Evolutionary conservation across 1,140 invertebrate genomes (phyloP).

Genomic region (Diorhabda elongata): DNA sequence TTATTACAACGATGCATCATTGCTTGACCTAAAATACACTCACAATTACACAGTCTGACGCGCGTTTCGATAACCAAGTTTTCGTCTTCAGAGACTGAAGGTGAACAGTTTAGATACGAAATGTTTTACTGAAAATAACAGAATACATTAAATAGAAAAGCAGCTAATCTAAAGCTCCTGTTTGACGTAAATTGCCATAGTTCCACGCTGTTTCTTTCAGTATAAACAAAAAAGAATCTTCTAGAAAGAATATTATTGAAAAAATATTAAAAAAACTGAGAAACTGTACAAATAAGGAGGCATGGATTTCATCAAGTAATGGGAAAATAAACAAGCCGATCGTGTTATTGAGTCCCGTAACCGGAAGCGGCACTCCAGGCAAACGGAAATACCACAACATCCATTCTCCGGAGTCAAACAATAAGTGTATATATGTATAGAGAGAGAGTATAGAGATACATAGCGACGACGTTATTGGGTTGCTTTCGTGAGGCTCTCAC

Average conservation of each 20-base stretch:
- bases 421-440: neutral
- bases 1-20: no score
- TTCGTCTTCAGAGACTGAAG: no score
- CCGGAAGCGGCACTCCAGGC: conserved; percentile 30
- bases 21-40: no score
- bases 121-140: no score
- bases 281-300: conserved; percentile 19
- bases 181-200: no score
- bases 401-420: conserved; percentile 22
- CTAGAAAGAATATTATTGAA: neutral
- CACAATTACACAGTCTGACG: no score
- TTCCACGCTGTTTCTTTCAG: no score
- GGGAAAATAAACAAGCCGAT: conserved; percentile 37
- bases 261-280: neutral
- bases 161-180: no score
- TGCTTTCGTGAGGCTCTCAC: neutral
- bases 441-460: neutral
- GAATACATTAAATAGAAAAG: no score
- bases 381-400: conserved; percentile 35
- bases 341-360: conserved; percentile 34
- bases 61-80: no score
- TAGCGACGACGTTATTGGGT: neutral
- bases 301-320: conserved; percentile 40
- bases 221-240: no score
- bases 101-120: no score